Conservation (phyloP, 2,888 invertebrate species). For the Oegoconia quadripuncta region DNA sequence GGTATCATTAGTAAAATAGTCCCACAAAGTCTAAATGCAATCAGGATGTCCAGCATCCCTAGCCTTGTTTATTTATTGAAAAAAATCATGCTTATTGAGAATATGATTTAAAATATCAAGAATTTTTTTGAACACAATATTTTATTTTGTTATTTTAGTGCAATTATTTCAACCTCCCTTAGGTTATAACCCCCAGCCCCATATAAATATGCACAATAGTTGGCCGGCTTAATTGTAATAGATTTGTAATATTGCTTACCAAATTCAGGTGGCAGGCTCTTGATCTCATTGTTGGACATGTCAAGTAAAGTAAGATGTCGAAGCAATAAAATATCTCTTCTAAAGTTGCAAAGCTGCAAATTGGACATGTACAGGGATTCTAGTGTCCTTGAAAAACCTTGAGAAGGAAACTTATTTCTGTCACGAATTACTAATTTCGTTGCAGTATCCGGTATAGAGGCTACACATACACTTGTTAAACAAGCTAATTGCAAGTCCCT, state of each 20-base stretch:
- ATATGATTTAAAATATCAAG: too few relatives aligned
- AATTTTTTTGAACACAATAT: too few relatives aligned
- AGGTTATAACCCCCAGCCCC: too few relatives aligned
- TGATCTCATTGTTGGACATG: conserved; percentile 84
- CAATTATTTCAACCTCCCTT: too few relatives aligned
- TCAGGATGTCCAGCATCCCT: too few relatives aligned
- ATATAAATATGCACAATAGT: too few relatives aligned
- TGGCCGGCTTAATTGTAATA: not conserved
- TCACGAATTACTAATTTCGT: conserved; percentile 80
- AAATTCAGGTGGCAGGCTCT: conserved; percentile 83
- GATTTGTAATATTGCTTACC: conserved; percentile 50
- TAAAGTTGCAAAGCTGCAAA: conserved; percentile 81
- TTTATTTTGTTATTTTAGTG: too few relatives aligned
- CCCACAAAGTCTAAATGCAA: too few relatives aligned
- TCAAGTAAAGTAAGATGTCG: conserved; percentile 82
- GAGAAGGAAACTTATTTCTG: conserved; percentile 83
- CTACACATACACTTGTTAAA: conserved; percentile 63
- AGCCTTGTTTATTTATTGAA: too few relatives aligned
- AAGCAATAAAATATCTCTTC: conserved; percentile 83
- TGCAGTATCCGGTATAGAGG: conserved; percentile 58
- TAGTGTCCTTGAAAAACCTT: conserved; percentile 85
- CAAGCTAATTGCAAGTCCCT: conserved; percentile 58
- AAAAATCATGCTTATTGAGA: too few relatives aligned
- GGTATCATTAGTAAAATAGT: too few relatives aligned
- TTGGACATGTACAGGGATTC: conserved; percentile 81